Percentiles rank a stretch among this genome's conserved stretches.
These are phyloP conservation scores for Epinephelus coioides DNA, from an alignment of 2,797 vertebrate genomes.

Conservation along the genomic window DNA sequence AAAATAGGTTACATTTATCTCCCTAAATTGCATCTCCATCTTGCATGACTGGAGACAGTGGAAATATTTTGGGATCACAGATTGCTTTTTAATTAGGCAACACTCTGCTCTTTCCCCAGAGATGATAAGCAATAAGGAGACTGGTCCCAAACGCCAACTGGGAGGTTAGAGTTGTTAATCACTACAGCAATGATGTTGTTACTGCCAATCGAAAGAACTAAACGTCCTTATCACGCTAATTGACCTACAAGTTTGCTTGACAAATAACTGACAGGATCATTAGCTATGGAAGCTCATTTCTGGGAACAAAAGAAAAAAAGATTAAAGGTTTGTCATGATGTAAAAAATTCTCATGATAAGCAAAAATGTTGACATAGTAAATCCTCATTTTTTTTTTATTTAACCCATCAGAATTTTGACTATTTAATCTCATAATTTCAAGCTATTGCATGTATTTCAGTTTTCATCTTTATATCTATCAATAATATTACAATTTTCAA, in stretches of 20 bases:
- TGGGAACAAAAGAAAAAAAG: neutral
- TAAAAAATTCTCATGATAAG: neutral
- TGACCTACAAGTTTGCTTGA: slow-evolving; percentile 44
- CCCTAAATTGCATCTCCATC: slow-evolving; percentile 56
- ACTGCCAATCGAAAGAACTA: slow-evolving; percentile 40
- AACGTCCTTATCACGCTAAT: slow-evolving; percentile 37
- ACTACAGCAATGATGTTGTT: slow-evolving; percentile 60
- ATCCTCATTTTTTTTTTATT: neutral
- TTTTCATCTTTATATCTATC: neutral
- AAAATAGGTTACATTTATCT: slow-evolving; percentile 50
- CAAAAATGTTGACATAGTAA: neutral
- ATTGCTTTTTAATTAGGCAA: slow-evolving; percentile 83
- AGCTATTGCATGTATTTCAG: neutral
- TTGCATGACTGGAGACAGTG: slow-evolving; percentile 48
- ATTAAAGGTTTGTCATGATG: neutral
- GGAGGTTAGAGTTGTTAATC: slow-evolving; percentile 72
- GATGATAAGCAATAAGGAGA: slow-evolving; percentile 74
- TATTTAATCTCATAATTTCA: neutral
- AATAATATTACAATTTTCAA: neutral
- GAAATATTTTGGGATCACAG: slow-evolving; percentile 77
- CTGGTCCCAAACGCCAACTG: slow-evolving; percentile 57
- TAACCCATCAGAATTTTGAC: neutral
- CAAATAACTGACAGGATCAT: slow-evolving; percentile 13
- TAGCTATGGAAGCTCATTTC: neutral
- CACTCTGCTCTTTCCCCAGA: slow-evolving; percentile 64